A percentile compares a stretch with the other conserved stretches of the same genome.
These are phyloP conservation scores for Tenebrosternarchus preto DNA, from an alignment of 2,113 vertebrate genomes.

Conservation along the genomic window DNA sequence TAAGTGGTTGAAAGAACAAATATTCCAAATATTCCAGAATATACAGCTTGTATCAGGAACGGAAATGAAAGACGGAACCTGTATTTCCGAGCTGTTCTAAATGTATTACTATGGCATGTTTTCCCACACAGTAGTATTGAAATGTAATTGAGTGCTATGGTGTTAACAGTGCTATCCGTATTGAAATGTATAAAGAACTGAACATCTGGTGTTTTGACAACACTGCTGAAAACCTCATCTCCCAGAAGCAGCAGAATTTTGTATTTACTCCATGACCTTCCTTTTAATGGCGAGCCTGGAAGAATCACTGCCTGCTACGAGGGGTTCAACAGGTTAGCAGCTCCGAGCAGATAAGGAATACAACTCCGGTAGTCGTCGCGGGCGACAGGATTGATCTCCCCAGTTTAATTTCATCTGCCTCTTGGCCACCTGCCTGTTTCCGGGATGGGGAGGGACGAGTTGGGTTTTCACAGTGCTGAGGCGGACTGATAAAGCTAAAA, in stretches of 20 bases:
- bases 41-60: no score
- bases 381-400: conserved; percentile 56
- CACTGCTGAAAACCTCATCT: conserved; percentile 1
- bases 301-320: conserved; percentile 18
- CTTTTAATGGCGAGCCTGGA: conserved; percentile 17
- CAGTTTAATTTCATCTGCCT: conserved; percentile 58
- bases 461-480: conserved; percentile 27
- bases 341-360: conserved; percentile 54
- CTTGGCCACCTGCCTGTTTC: conserved; percentile 43
- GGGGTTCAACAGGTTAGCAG: conserved; percentile 42
- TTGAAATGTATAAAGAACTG: neutral
- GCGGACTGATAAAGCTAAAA: conserved; percentile 49
- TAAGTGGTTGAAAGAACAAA: no score
- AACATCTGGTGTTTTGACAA: conserved; percentile 14
- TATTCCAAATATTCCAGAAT: no score
- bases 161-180: neutral
- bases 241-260: conserved; percentile 19
- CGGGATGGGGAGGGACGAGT: conserved; percentile 27
- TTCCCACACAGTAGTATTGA: no score
- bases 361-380: conserved; percentile 48
- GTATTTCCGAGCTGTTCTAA: no score
- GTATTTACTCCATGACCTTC: conserved; percentile 51
- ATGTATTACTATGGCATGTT: no score
- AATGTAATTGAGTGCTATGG: neutral
- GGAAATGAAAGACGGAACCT: no score